Percentiles rank a stretch among this genome's conserved stretches.
Conservation (phyloP, 2,888 invertebrate species). For the Rhabditoides inermis region DNA sequence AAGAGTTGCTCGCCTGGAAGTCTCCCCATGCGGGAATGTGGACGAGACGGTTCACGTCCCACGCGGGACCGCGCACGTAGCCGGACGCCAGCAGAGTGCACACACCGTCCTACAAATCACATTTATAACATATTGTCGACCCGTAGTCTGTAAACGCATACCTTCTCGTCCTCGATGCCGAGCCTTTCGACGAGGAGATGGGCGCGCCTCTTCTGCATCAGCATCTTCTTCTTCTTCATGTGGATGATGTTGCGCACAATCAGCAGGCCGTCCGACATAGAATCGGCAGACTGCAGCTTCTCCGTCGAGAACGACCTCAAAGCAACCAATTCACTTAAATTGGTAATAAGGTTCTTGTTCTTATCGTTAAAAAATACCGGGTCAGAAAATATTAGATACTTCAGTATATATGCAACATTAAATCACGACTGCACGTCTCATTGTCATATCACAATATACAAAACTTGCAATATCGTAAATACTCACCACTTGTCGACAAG, state of each 20-base stretch:
- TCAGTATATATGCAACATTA: too few relatives aligned
- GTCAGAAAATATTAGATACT: too few relatives aligned
- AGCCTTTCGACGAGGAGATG: slow-evolving; percentile 75
- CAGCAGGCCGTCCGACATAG: slow-evolving; percentile 62
- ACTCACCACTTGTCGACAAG: slow-evolving; percentile 30
- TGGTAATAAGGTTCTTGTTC: too few relatives aligned
- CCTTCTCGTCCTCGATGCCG: slow-evolving; percentile 58
- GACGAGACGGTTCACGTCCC: slow-evolving; percentile 78
- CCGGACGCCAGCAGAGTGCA: slow-evolving; percentile 66
- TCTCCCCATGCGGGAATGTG: slow-evolving; percentile 87
- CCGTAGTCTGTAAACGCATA: neutral
- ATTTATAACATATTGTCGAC: neutral
- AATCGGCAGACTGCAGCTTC: slow-evolving; percentile 72
- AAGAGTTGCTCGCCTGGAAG: slow-evolving; percentile 77
- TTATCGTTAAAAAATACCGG: too few relatives aligned
- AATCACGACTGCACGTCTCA: too few relatives aligned
- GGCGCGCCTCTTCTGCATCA: slow-evolving; percentile 71
- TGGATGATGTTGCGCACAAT: slow-evolving; percentile 70
- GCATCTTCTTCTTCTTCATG: slow-evolving; percentile 70
- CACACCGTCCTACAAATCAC: slow-evolving; percentile 14
- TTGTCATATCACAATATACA: too few relatives aligned
- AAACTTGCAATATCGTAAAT: too few relatives aligned
- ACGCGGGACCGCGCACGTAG: slow-evolving; percentile 71
- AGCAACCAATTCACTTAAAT: too few relatives aligned
- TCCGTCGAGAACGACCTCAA: slow-evolving; percentile 64